These are phyloP conservation scores for Azemiops feae DNA, from an alignment of 2,113 vertebrate species.

Conservation along the genomic window DNA sequence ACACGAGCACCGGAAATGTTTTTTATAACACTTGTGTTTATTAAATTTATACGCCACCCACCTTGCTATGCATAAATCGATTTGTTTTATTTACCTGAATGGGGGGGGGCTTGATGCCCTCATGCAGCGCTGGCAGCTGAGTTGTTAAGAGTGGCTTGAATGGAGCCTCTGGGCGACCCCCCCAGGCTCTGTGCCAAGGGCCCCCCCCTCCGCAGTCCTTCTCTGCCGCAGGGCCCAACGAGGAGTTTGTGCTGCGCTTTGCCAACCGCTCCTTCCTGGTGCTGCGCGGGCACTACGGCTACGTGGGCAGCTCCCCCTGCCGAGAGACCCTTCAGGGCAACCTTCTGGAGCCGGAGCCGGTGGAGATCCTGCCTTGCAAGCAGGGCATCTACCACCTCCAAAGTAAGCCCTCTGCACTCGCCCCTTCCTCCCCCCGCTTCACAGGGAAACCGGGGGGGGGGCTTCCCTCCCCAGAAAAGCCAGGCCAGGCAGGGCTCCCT, in stretches of 20 bases:
- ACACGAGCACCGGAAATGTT: not conserved
- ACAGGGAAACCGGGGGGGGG: not conserved
- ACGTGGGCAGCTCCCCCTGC: slow-evolving; percentile 44
- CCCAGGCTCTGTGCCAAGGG: not conserved
- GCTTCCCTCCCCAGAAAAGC: not conserved
- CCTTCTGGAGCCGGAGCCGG: slow-evolving; percentile 54
- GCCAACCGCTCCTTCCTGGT: slow-evolving; percentile 62
- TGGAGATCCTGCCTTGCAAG: slow-evolving; percentile 57
- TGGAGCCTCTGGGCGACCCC: not conserved
- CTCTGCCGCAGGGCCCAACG: slow-evolving; percentile 48
- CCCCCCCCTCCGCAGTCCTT: not conserved
- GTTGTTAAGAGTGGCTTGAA: too few species aligned
- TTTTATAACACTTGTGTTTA: not conserved
- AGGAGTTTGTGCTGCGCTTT: slow-evolving; percentile 61
- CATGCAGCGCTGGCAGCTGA: not conserved
- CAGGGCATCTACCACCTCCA: slow-evolving; percentile 65
- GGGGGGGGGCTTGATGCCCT: not conserved
- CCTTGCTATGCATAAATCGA: not conserved
- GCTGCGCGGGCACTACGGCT: slow-evolving; percentile 58
- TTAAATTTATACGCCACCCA: not conserved
- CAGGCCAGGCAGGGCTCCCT: not conserved
- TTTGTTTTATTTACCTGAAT: not conserved
- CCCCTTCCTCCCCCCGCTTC: not conserved
- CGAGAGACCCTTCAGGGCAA: slow-evolving; percentile 55
- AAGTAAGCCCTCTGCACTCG: slow-evolving; percentile 29